Base-by-base conservation (phyloP, 1,140 invertebrate species). In the Nautilus pompilius region DNA sequence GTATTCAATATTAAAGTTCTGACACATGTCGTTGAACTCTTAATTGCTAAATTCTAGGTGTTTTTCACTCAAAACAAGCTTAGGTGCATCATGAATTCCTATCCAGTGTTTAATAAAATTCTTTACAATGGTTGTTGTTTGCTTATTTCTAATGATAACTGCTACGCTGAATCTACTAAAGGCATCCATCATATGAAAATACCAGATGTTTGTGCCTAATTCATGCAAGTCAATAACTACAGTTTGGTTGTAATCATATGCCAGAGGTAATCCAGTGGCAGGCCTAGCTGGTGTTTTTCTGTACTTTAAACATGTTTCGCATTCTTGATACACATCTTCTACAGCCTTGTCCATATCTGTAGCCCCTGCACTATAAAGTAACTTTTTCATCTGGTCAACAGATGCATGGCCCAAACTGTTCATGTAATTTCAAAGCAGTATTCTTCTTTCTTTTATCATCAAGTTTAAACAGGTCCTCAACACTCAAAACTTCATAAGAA, bases 321-420 rank as follows among this genome's bases (percentile, higher is more conserved):
- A n/a, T n/a, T n/a, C n/a, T n/a, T n/a, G n/a, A n/a, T n/a, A n/a
- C n/a, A n/a, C n/a, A n/a, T n/a, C n/a, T n/a, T n/a, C n/a, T n/a
- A n/a, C n/a, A n/a, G n/a, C n/a, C n/a, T n/a, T n/a, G n/a, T 57
- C 51, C 13, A 51, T 28, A 24, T 62, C 34, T 6, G 15, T 49
- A 22, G n/a, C 36, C 13, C 65, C 62, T 32, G 54, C 48, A 57
- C 32, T 62, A 26, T 59, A 64, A 5, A 70, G 32, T 13, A 67
- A 24, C 26, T 36, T 17, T 22, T n/a, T 54, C 20, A 70, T 55
- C 22, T 49, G 15, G n/a, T 67, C 49, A 28, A 24, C 32, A 33
- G 59, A 55, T 58, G 62, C 62, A 62, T 70, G 62, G n/a, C 41
- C 65, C 68, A 67, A 67, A 70, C 48, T 70, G 65, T 62, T 61